Percentiles rank a stretch among this genome's conserved stretches.
phyloP scores from a whole-genome alignment of 1,140 invertebrate species.

The Parasteatoda tepidariorum region DNA sequence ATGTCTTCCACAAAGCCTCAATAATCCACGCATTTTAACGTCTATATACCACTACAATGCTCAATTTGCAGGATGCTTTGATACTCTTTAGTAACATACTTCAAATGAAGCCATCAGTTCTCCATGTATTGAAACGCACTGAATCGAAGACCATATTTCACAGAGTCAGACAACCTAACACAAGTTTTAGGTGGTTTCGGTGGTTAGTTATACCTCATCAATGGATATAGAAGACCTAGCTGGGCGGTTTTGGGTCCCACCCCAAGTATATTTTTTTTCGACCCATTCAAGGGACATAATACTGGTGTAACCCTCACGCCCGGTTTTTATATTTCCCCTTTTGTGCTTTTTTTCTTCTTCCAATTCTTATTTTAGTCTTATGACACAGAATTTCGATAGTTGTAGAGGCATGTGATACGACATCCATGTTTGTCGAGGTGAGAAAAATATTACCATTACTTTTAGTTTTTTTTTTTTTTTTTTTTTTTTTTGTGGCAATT shows the following conservation, averaged over 20 bases:
- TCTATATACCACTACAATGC: conserved; percentile 26
- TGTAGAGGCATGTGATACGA: background rate
- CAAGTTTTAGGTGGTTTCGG: conserved; percentile 2
- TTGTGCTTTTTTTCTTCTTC: background rate
- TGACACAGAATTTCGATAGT: background rate
- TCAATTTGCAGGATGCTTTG: conserved; percentile 57
- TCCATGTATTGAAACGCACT: conserved; percentile 38
- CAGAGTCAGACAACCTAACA: conserved; percentile 29
- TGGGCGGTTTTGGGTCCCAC: conserved; percentile 37
- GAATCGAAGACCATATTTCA: conserved; percentile 54
- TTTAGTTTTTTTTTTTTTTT: no score
- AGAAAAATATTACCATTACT: background rate
- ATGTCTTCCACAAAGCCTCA: conserved; percentile 2
- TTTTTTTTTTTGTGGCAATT: background rate
- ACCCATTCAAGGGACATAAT: conserved; percentile 51
- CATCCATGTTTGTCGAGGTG: background rate
- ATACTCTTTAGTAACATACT: background rate
- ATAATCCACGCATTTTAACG: background rate
- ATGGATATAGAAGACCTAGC: conserved; percentile 53
- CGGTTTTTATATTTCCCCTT: conserved; percentile 15
- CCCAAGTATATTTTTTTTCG: conserved; percentile 14
- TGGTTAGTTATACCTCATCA: conserved; percentile 40
- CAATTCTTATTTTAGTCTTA: background rate
- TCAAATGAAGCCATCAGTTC: conserved; percentile 53
- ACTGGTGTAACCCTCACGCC: conserved; percentile 56